Conservation (phyloP, 2,888 invertebrate genomes). For the Noctua comes region DNA sequence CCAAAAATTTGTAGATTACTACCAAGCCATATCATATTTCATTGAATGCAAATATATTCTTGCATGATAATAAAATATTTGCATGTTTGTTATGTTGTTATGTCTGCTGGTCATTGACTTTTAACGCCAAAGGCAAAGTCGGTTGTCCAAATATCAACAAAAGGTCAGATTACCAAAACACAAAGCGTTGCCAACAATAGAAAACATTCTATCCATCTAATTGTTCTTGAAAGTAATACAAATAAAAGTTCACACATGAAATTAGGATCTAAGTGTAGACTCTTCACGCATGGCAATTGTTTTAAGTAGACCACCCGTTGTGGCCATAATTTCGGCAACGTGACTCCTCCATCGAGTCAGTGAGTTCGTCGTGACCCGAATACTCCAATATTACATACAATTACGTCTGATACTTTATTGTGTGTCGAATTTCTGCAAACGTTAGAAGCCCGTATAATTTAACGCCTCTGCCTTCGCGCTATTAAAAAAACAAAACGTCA, state of each 20-base stretch:
- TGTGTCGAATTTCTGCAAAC: constrained; percentile 48
- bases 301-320: constrained; percentile 52
- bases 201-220: constrained; percentile 38
- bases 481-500: constrained; percentile 49
- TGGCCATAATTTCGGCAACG: constrained; percentile 49
- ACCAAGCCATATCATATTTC: constrained; percentile 24
- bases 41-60: constrained; percentile 42
- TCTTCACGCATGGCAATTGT: constrained; percentile 39
- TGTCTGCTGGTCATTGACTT: constrained; percentile 50
- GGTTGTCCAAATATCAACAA: constrained; percentile 48
- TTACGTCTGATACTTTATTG: constrained; percentile 54
- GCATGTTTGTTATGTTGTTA: constrained; percentile 15
- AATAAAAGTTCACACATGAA: constrained; percentile 35
- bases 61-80: constrained; percentile 1
- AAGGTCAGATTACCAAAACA: constrained; percentile 50
- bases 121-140: constrained; percentile 20
- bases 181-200: constrained; percentile 44
- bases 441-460: constrained; percentile 58
- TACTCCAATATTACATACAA: constrained; percentile 48
- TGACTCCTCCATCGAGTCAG: constrained; percentile 25
- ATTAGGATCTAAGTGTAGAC: constrained; percentile 22
- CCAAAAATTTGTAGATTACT: constrained; percentile 1
- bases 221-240: constrained; percentile 44
- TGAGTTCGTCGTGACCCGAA: constrained; percentile 45
- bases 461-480: constrained; percentile 57